Evolutionary conservation across 2,113 vertebrate species (phyloP), one percentile per base, ranked within the genome.

Genomic region (Rattus rattus): DNA sequence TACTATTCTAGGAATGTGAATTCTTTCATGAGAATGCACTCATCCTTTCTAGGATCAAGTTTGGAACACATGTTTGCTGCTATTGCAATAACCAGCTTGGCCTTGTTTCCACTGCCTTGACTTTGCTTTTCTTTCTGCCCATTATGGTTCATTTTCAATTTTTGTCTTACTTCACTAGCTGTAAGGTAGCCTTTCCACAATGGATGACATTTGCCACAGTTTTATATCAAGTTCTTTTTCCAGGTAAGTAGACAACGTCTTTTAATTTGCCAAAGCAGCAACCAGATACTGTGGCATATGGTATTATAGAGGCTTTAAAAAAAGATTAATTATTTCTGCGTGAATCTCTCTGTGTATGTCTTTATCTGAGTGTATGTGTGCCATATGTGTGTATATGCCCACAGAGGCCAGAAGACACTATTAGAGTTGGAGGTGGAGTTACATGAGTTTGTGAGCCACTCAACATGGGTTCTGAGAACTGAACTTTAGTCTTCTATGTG

Each of bases 261-360:
- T 84, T 28, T 63, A 85, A 47, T 47, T 85, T 85, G 59, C n/a
- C 39, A 96, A 89, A 33, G 54, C 72, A 70, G 33, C 75, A 95
- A 81, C 59, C 20, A 95, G 67, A 96, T 47, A 49, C 83, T 33
- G 33, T 73, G 19, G 28, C n/a, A 36, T 73, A 47, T 84, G n/a
- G 47, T 85, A 17, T 63, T 63, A 85, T 30, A 63, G 14, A 84
- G 26, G 13, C 5, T 43, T 43, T 43, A 43, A 43, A 43, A 43
- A 43, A 43, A 43, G 43, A 43, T 43, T 43, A 43, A 85, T 85
- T 19, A 63, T 85, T 83, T 81, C 5, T 79, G 76, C 33, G 14
- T 79, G 26, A n/a, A 2, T 81, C 5, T 83, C 2, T 83, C 9
- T 84, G 13, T 30, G 56, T 39, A 10, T 81, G 19, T 81, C 30